These are phyloP conservation scores for Stegostoma tigrinum DNA, from an alignment of 2,113 vertebrate species.

Conservation along the genomic window DNA sequence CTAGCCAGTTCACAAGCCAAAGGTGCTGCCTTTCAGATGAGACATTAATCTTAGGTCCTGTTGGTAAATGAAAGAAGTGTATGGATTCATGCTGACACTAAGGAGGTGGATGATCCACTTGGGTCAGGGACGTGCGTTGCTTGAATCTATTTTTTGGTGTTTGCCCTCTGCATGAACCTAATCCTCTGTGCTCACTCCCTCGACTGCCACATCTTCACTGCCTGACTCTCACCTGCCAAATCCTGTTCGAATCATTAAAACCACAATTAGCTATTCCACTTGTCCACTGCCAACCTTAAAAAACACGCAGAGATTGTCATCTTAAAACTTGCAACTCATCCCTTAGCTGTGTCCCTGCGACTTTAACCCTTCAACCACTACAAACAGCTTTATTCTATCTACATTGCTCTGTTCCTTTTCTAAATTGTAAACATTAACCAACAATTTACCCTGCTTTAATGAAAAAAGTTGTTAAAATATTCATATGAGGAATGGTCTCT, in stretches of 20 bases:
- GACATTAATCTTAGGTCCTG: no score
- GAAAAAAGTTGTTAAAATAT: neutral
- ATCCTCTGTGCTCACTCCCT: neutral
- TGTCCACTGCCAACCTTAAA: neutral
- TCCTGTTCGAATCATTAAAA: neutral
- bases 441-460: neutral
- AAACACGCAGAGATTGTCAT: neutral
- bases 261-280: neutral
- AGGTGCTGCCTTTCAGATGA: no score
- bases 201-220: no score
- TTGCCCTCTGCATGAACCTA: neutral
- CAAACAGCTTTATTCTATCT: neutral
- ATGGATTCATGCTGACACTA: no score
- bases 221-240: neutral
- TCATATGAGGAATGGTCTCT: neutral
- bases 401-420: neutral
- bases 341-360: neutral
- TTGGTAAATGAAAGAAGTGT: no score
- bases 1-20: no score
- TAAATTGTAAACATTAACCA: neutral
- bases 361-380: neutral
- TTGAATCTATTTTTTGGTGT: no score
- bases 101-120: no score
- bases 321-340: neutral
- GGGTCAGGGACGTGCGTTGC: no score